Base-by-base conservation (phyloP, 35 echinoderm and acorn worm genomes). In the Heliocidaris tuberculata region DNA sequence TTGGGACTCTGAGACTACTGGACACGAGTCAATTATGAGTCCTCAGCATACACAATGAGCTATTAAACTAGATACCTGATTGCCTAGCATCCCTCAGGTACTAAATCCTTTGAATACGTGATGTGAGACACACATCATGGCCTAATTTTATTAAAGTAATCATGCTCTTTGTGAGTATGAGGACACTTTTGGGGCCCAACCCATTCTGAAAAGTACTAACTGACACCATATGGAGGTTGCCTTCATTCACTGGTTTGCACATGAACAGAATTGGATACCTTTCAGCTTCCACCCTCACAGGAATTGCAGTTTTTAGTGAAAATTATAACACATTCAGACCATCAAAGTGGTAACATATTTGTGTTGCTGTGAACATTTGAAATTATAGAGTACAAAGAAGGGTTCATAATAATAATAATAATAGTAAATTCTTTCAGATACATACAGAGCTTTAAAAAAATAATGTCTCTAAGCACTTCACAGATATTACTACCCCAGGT, bases 1-100 rank as follows among this genome's bases (percentile, higher is more conserved):
- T 27, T 27, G 65, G 27, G 65, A 78, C 65, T n/a, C 7, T n/a
- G 65, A 24, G 21, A 78, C 21, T 78, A n/a, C 3, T 78, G 65
- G 65, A 78, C 17, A 78, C 65, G 7, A 78, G 24, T 78, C 65
- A 78, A 78, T 78, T n/a, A 78, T 78, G 65, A 78, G 65, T 78
- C 15, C 65, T 27, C 27, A 42, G 65, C 65, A 78, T 24, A 78
- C 27, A n/a, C 27, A 78, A 78, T 78, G 27, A 78, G 65, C 65
- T n/a, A 27, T 78, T 78, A 78, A 78, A 78, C 65, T 78, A 78
- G 65, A 78, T 78, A 78, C 65, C 65, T 78, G 65, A 78, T 78
- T 78, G 65, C 65, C 65, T n/a, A 19, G 27, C 27, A 78, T 78
- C 65, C 65, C 65, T n/a, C 27, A 24, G 21, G 65, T 78, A 7